A percentile compares a stretch with the other conserved stretches of the same genome.
These are phyloP conservation scores for Acrocephalus scirpaceus DNA, from an alignment of 2,797 vertebrate genomes.

Conservation along the genomic window DNA sequence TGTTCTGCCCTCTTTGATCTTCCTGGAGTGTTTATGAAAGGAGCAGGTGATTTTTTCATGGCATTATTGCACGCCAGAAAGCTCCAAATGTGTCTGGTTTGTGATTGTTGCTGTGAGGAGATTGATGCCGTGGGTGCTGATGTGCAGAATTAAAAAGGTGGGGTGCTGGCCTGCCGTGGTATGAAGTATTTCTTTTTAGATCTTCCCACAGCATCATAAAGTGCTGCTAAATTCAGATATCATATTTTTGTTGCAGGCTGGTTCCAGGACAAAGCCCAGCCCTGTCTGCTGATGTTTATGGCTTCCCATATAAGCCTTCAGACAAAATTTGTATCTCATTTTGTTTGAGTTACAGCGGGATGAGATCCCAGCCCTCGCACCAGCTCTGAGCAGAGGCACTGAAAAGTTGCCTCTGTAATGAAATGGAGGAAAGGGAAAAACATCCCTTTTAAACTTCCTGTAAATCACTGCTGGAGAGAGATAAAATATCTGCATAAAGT, in stretches of 20 bases:
- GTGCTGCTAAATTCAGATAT: conserved; percentile 46
- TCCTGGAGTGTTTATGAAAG: background rate
- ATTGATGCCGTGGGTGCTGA: background rate
- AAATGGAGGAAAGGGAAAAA: conserved; percentile 11
- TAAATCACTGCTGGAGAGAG: conserved; percentile 29
- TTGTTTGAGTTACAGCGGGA: conserved; percentile 47
- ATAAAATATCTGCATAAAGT: background rate
- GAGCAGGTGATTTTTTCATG: background rate
- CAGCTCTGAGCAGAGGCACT: background rate
- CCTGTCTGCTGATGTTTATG: conserved; percentile 51
- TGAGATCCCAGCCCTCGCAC: background rate
- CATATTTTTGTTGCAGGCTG: conserved; percentile 48
- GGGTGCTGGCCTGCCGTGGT: background rate
- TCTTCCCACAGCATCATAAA: conserved; percentile 1
- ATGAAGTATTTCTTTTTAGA: conserved; percentile 3
- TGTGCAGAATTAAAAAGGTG: background rate
- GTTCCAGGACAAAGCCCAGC: conserved; percentile 50
- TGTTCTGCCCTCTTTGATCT: background rate
- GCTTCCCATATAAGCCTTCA: conserved; percentile 48
- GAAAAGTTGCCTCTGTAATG: background rate
- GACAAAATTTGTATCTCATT: conserved; percentile 64
- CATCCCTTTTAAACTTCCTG: background rate
- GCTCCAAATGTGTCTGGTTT: background rate
- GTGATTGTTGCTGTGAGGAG: background rate
- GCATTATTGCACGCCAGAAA: background rate